phyloP scores from a whole-genome alignment of 2,888 invertebrate genomes.

The Heliconius sara region DNA sequence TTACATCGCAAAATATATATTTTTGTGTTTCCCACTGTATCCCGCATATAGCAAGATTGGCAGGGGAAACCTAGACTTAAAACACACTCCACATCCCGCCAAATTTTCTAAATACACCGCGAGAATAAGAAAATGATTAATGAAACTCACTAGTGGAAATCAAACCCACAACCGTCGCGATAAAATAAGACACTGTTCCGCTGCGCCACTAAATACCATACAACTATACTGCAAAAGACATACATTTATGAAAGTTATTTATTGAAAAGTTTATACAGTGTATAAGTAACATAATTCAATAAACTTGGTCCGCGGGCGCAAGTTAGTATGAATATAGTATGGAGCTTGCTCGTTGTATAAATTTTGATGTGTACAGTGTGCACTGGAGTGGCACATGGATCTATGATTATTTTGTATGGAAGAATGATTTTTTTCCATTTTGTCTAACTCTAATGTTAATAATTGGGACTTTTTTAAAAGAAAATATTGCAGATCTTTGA shows the following conservation, averaged over 20 bases:
- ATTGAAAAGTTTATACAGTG: slow-evolving; percentile 5
- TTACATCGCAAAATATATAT: no score
- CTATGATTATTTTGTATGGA: no score
- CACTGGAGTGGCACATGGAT: not conserved
- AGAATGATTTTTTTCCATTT: no score
- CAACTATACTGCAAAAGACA: not conserved
- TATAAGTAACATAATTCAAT: slow-evolving; percentile 21
- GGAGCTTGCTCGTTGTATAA: not conserved
- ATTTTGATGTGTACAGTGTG: not conserved
- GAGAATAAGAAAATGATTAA: no score
- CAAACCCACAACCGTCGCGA: not conserved
- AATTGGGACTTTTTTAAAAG: no score
- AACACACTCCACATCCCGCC: no score
- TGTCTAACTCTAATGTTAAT: no score
- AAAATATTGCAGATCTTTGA: no score
- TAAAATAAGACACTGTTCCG: not conserved
- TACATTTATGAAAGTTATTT: slow-evolving; percentile 2
- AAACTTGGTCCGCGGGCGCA: not conserved
- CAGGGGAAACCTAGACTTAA: no score
- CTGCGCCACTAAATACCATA: not conserved
- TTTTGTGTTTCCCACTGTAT: not conserved
- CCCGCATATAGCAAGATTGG: no score
- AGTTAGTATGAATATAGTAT: slow-evolving; percentile 4
- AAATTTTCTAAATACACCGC: no score
- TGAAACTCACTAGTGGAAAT: not conserved